Evolutionary conservation across 1,140 invertebrate genomes (phyloP).

Genomic region (Centruroides vittatus): DNA sequence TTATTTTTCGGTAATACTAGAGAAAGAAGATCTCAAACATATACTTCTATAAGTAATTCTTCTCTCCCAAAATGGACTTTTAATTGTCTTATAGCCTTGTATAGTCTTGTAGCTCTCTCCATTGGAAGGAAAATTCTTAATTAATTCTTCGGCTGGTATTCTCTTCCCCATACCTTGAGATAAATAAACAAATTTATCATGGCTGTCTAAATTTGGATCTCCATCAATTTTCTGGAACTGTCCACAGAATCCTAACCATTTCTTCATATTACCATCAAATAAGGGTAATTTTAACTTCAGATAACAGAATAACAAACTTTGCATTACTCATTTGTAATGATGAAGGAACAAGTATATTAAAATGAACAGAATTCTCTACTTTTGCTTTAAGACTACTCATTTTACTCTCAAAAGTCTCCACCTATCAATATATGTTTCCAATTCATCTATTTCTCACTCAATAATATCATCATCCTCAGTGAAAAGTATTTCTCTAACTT

Average conservation of each 20-base stretch:
- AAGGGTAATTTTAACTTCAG: constrained; percentile 1
- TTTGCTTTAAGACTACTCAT: background rate
- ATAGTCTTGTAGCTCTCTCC: constrained; percentile 22
- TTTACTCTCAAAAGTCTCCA: background rate
- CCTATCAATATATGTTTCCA: background rate
- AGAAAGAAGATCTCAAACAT: constrained; percentile 23
- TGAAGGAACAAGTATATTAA: background rate
- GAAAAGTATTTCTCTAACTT: background rate
- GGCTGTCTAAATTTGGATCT: background rate
- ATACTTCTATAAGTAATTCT: constrained; percentile 24
- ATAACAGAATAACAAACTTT: background rate
- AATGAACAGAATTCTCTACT: background rate
- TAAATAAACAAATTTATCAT: constrained; percentile 3
- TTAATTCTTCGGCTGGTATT: constrained; percentile 3
- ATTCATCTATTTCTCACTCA: background rate
- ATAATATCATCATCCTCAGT: background rate
- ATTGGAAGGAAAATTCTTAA: constrained; percentile 21
- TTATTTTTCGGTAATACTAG: constrained; percentile 8
- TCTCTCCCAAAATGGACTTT: constrained; percentile 23
- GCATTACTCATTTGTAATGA: no score
- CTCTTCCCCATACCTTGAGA: constrained; percentile 1
- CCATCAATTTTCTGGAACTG: constrained; percentile 7
- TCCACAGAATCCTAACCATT: constrained; percentile 5
- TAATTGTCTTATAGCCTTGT: constrained; percentile 21
- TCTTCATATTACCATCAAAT: constrained; percentile 5